phyloP scores from a whole-genome alignment of 2,113 vertebrate genomes.

The Smithornis capensis region DNA sequence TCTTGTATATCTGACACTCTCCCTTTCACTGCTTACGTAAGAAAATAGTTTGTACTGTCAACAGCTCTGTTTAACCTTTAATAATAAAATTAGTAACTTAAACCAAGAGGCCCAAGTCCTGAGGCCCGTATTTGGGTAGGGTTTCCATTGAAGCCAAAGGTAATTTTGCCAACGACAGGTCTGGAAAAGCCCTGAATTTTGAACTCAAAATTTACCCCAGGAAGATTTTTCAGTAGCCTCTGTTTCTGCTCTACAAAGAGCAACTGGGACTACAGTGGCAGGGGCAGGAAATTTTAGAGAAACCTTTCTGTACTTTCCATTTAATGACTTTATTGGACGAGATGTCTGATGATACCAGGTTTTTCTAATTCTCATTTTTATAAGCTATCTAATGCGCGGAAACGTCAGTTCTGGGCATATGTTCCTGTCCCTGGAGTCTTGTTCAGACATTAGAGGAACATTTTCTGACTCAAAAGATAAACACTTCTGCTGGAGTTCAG shows the following conservation, averaged over 20 bases:
- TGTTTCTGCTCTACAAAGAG: neutral
- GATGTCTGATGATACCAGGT: slow-evolving; percentile 59
- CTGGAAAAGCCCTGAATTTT: slow-evolving; percentile 23
- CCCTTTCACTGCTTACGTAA: slow-evolving; percentile 54
- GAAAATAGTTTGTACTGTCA: slow-evolving; percentile 64
- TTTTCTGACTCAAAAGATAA: slow-evolving; percentile 75
- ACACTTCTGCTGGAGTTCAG: slow-evolving; percentile 57
- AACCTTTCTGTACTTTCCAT: slow-evolving; percentile 46
- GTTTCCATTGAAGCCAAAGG: neutral
- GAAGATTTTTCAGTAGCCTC: slow-evolving; percentile 6
- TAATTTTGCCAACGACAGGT: neutral
- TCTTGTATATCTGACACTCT: slow-evolving; percentile 40
- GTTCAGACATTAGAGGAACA: slow-evolving; percentile 73
- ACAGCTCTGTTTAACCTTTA: slow-evolving; percentile 65
- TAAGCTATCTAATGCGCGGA: slow-evolving; percentile 52
- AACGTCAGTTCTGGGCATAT: slow-evolving; percentile 63
- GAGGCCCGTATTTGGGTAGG: slow-evolving; percentile 48
- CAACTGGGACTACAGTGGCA: slow-evolving; percentile 13
- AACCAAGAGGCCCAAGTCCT: slow-evolving; percentile 7
- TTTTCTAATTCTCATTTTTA: slow-evolving; percentile 69
- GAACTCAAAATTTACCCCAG: neutral
- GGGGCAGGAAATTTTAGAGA: neutral
- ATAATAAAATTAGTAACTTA: slow-evolving; percentile 59
- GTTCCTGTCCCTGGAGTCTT: slow-evolving; percentile 56
- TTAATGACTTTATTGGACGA: slow-evolving; percentile 52